phyloP scores from a whole-genome alignment of 2,113 vertebrate genomes.

The Pyrgilauda ruficollis region DNA sequence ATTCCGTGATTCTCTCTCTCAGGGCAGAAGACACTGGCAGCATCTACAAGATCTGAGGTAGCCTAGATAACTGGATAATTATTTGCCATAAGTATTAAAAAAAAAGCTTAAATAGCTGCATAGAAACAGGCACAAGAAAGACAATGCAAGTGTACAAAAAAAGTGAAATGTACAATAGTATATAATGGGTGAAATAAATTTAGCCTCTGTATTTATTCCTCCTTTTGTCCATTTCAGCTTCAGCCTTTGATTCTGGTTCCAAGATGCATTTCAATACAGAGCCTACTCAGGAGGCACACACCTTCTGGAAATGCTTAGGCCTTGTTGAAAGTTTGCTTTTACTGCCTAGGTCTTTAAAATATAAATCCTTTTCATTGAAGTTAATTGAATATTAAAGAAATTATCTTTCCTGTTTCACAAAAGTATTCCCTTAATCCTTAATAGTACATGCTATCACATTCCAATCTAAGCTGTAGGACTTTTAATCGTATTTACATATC shows the following conservation, averaged over 20 bases:
- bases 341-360: not conserved
- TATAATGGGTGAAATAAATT: not conserved
- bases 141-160: not conserved
- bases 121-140: not conserved
- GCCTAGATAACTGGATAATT: not conserved
- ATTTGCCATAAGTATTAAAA: not conserved
- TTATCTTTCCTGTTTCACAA: not conserved
- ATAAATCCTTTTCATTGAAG: not conserved
- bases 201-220: not conserved
- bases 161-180: not conserved
- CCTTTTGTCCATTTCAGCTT: not conserved
- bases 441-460: not conserved
- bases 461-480: not conserved
- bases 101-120: not conserved
- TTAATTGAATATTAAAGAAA: not conserved
- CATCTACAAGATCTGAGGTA: not conserved
- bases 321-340: not conserved
- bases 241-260: not conserved
- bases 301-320: not conserved
- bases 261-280: not conserved
- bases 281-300: not conserved
- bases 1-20: not conserved
- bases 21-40: not conserved
- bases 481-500: not conserved
- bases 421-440: not conserved